Conservation (phyloP, 2,888 invertebrate genomes). For the Nomada fucata region DNA sequence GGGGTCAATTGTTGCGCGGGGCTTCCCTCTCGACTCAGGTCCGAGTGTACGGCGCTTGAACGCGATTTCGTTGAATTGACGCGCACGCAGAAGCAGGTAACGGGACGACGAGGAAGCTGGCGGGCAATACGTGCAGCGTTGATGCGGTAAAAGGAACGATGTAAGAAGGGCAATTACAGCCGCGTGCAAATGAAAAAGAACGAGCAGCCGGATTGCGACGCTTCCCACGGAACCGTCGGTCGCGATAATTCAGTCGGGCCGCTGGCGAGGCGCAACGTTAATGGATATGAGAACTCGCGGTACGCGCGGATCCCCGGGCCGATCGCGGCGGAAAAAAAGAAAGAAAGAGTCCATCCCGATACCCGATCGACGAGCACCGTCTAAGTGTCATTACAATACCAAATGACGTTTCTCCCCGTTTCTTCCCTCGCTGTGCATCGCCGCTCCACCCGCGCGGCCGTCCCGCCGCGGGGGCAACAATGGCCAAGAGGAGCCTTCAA, state of each 20-base stretch:
- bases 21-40: too few relatives aligned
- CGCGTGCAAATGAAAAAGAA: background rate
- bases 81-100: too few relatives aligned
- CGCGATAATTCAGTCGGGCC: constrained; percentile 37
- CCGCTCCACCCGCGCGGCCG: constrained; percentile 55
- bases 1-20: too few relatives aligned
- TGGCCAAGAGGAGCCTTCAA: constrained; percentile 76
- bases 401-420: constrained; percentile 66
- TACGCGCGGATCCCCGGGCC: constrained; percentile 50
- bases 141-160: background rate
- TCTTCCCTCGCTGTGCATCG: background rate
- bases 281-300: constrained; percentile 51
- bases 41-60: too few relatives aligned
- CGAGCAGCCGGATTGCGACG: background rate
- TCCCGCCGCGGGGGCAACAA: constrained; percentile 73
- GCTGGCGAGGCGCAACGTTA: constrained; percentile 28
- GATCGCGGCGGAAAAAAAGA: constrained; percentile 18
- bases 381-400: constrained; percentile 77
- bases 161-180: constrained; percentile 3
- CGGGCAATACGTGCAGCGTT: background rate
- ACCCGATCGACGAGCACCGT: constrained; percentile 49
- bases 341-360: constrained; percentile 46
- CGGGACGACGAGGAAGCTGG: too few relatives aligned
- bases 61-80: too few relatives aligned
- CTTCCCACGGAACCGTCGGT: constrained; percentile 27